These are phyloP conservation scores for Brachyopa scutellaris DNA, from an alignment of 2,888 invertebrate genomes.

Conservation along the genomic window DNA sequence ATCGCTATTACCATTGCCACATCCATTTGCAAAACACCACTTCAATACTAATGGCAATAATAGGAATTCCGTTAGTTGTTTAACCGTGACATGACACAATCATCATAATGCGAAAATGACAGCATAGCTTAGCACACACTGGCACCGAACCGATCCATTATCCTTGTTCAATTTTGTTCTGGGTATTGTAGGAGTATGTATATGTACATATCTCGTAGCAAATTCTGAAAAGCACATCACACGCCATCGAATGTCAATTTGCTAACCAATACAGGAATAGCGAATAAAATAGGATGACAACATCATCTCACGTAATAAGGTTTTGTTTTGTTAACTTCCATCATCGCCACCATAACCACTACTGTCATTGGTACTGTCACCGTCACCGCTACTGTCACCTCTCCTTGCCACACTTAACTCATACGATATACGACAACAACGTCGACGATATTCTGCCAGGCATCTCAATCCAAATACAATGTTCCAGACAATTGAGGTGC, in stretches of 20 bases:
- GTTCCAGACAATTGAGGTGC: slow-evolving; percentile 22
- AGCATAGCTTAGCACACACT: slow-evolving; percentile 39
- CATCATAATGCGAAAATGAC: slow-evolving; percentile 42
- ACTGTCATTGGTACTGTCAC: background rate
- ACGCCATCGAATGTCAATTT: slow-evolving; percentile 59
- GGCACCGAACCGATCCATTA: slow-evolving; percentile 26
- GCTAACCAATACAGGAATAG: background rate
- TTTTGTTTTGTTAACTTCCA: slow-evolving; percentile 54
- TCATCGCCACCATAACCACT: background rate
- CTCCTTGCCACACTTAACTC: background rate
- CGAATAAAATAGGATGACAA: background rate
- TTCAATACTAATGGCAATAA: slow-evolving; percentile 1
- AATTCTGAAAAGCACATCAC: slow-evolving; percentile 29
- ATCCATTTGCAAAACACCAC: no score
- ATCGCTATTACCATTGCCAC: background rate
- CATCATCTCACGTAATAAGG: slow-evolving; percentile 56
- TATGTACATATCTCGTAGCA: no score
- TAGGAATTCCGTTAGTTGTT: slow-evolving; percentile 11
- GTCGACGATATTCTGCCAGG: slow-evolving; percentile 7
- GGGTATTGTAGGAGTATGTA: background rate
- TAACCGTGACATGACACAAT: slow-evolving; percentile 51
- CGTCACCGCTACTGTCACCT: background rate
- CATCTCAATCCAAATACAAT: slow-evolving; percentile 15
- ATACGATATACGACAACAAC: background rate
- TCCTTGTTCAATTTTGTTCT: no score